Evolutionary conservation across 1,140 invertebrate genomes (phyloP).

Genomic region (Cryptotermes secundus): DNA sequence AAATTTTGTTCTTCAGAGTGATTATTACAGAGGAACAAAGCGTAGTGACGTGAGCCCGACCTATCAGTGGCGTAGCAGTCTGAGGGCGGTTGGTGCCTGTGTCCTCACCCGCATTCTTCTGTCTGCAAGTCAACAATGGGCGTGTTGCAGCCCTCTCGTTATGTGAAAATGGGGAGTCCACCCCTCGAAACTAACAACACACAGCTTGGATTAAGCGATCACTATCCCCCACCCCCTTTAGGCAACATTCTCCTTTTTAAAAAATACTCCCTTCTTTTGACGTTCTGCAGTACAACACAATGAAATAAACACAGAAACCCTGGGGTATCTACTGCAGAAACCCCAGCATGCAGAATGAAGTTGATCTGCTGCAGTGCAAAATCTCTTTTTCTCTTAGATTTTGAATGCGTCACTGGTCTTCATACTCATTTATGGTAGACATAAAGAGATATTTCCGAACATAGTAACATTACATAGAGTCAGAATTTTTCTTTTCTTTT

Average conservation of each 20-base stretch:
- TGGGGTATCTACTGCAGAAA: neutral
- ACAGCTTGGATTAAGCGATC: slow-evolving; percentile 15
- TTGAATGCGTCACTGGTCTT: too few relatives aligned
- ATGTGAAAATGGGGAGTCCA: neutral
- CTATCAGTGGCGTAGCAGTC: neutral
- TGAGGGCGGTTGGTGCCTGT: neutral
- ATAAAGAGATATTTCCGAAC: too few relatives aligned
- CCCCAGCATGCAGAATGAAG: neutral
- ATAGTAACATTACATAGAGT: too few relatives aligned
- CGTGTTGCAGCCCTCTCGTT: slow-evolving; percentile 16
- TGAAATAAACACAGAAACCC: neutral
- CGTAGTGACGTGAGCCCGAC: neutral
- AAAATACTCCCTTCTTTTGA: slow-evolving; percentile 7
- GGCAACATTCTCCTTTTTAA: neutral
- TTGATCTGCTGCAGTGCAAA: too few relatives aligned
- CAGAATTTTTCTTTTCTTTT: too few relatives aligned
- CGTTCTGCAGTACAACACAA: neutral
- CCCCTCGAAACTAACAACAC: slow-evolving; percentile 15
- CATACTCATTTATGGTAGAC: too few relatives aligned
- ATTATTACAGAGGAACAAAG: neutral
- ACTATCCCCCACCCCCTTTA: neutral
- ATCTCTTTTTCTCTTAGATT: too few relatives aligned
- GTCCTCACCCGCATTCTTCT: neutral
- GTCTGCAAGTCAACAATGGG: slow-evolving; percentile 17
- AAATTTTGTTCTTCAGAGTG: neutral